Evolutionary conservation across 2,888 invertebrate genomes (phyloP), one percentile per base, ranked within the genome.

Genomic region (Caenorhabditis plicata): DNA sequence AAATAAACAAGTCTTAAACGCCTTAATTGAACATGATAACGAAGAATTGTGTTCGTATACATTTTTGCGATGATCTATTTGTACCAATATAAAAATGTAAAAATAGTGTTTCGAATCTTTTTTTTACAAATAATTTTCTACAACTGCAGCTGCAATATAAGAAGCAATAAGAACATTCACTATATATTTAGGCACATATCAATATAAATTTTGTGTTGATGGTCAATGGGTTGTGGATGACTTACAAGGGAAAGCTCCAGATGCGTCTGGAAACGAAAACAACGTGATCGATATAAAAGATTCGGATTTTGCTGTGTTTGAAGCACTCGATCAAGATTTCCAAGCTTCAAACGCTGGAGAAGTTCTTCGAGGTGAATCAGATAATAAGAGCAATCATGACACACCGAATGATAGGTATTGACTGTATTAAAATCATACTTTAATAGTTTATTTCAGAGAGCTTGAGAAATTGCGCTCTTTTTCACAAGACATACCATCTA

Each of bases 201-300:
- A 80, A 53, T 81, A 80, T 67, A 81, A 80, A 51, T 80, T 78
- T 51, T 56, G 74, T 29, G 80, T 81, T 13, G 81, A 81, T 41
- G 74, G 74, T n/a, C 71, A 74, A 32, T 81, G 81, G 81, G 68
- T 74, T 17, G 75, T 79, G 7, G 79, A 79, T 52, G 76, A 76
- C 42, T 68, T 71, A 36, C 70, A 70, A 40, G 46, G 40, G 9
- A 54, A 54, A 35, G 44, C 39, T 13, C 44, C 46, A n/a, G 60
- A 54, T 45, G 27, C 47, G 11, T 87, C 89, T 84, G 95, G 95
- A 11, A 88, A 89, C 2, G 90, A 91, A 80, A 94, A 93, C 83
- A 96, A 95, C 84, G 85, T 91, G 77, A 89, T 95, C 5, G 87
- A 88, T 35, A 93, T 96, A n/a, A 91, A 91, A 78, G 88, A 90